These are phyloP conservation scores for Pseudomyrmex dendroicus DNA, from an alignment of 1,140 invertebrate genomes.

Conservation along the genomic window DNA sequence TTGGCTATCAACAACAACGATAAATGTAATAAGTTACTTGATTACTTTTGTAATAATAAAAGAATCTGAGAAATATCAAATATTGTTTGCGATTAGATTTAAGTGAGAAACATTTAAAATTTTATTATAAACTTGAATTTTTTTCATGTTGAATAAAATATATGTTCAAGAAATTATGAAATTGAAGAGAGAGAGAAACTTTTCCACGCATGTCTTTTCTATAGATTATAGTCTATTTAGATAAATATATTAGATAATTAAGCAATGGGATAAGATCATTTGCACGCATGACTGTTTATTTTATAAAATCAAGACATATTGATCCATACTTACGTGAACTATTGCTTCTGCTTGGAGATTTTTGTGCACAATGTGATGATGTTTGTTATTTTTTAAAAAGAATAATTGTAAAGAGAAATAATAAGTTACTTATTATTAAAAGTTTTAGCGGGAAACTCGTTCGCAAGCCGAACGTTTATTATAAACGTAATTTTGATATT, in stretches of 20 bases:
- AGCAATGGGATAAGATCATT: not conserved
- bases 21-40: constrained; percentile 50
- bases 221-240: not conserved
- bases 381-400: too few species aligned
- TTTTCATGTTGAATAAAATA: constrained; percentile 51
- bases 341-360: not conserved
- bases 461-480: too few species aligned
- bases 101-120: constrained; percentile 22
- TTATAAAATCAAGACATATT: too few species aligned
- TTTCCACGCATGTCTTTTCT: not conserved
- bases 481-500: too few species aligned
- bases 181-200: not conserved
- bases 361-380: not conserved
- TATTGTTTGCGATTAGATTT: constrained; percentile 19
- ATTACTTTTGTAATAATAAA: constrained; percentile 39
- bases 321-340: constrained; percentile 27
- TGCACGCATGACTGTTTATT: too few species aligned
- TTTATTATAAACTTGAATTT: not conserved
- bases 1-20: constrained; percentile 59
- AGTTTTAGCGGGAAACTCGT: too few species aligned
- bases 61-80: constrained; percentile 9
- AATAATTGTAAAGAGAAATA: too few species aligned
- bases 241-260: not conserved
- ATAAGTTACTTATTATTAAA: too few species aligned
- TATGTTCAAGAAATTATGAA: constrained; percentile 4